Conservation (phyloP, 2,113 vertebrate genomes). For the Myotis yumanensis region DNA sequence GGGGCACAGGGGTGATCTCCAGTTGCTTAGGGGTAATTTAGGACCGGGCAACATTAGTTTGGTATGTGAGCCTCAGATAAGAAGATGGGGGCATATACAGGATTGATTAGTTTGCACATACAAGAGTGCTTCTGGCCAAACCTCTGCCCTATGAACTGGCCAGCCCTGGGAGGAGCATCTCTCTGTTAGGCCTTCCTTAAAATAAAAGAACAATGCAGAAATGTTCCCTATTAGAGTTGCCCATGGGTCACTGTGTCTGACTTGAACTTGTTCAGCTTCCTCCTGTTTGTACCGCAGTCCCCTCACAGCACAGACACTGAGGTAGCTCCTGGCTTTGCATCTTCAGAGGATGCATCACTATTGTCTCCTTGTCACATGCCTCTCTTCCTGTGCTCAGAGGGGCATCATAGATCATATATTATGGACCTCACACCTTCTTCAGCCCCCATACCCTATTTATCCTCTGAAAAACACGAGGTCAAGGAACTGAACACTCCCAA, state of each 20-base stretch:
- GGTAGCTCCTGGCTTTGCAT: not conserved
- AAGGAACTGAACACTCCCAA: too few relatives aligned
- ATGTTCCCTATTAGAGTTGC: not conserved
- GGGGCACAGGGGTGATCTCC: too few relatives aligned
- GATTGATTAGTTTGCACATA: not conserved
- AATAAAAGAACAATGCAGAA: not conserved
- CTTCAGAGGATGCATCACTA: not conserved
- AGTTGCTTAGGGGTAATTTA: not conserved
- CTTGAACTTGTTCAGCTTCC: not conserved
- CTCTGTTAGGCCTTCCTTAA: not conserved
- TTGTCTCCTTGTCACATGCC: fast-evolving
- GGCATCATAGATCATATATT: fast-evolving
- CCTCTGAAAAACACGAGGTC: not conserved
- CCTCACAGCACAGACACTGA: fast-evolving
- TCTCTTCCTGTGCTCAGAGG: not conserved
- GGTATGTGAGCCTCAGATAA: too few relatives aligned
- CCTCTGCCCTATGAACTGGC: too few relatives aligned
- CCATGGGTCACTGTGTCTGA: fast-evolving
- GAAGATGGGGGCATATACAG: not conserved
- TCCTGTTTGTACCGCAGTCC: not conserved
- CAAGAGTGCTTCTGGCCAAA: not conserved
- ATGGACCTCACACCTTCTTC: not conserved
- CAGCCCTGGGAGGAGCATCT: not conserved
- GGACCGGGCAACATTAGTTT: not conserved
- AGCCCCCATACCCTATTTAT: not conserved